Conservation (phyloP, 1,140 invertebrate species). For the Pinna nobilis region DNA sequence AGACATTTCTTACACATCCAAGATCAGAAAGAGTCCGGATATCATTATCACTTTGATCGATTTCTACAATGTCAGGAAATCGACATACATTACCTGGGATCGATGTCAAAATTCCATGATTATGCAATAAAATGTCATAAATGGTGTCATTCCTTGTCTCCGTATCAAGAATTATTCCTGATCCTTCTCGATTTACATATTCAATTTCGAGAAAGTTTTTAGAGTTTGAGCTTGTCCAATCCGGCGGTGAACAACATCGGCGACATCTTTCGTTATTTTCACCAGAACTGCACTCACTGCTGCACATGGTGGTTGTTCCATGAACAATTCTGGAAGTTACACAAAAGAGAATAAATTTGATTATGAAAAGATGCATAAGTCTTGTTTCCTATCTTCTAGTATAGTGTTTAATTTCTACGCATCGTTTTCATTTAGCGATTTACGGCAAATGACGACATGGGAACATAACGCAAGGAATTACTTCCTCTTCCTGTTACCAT, state of each 20-base stretch:
- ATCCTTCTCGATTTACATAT: neutral
- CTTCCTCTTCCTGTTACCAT: no score
- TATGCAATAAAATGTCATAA: conserved; percentile 1
- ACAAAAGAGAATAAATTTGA: no score
- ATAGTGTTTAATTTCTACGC: no score
- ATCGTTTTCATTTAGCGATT: no score
- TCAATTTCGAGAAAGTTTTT: neutral
- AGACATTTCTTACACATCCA: conserved; percentile 10
- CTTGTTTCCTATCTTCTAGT: no score
- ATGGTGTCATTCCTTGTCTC: neutral
- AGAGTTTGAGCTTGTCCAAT: neutral
- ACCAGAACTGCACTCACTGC: neutral
- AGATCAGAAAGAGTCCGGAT: conserved; percentile 15
- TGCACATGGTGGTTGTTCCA: no score
- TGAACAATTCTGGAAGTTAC: no score
- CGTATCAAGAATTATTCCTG: neutral
- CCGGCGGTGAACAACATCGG: neutral
- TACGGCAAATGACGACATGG: no score
- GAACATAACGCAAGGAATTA: no score
- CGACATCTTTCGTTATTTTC: neutral
- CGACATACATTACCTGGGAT: conserved; percentile 15
- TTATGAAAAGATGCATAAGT: no score
- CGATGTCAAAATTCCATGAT: neutral
- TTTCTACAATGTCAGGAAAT: neutral
- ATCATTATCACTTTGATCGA: conserved; percentile 15